Percentiles rank a stretch among this genome's conserved stretches.
Evolutionary conservation across 2,113 vertebrate genomes (phyloP).

Genomic region (Mirza zaza): DNA sequence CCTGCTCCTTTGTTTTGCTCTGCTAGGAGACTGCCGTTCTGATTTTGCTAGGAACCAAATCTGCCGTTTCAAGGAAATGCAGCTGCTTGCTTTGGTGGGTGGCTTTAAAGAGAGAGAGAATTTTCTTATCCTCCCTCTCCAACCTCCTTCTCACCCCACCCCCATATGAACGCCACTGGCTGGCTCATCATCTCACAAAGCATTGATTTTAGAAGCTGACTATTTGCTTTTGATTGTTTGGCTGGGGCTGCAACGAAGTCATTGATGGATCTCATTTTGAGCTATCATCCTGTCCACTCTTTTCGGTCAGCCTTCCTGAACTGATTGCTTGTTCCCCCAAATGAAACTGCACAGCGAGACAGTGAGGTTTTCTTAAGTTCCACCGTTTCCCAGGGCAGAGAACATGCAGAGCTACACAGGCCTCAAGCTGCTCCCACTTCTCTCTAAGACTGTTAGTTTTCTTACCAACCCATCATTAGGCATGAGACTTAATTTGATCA

Average conservation of each 20-base stretch:
- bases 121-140: conserved; percentile 43
- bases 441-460: conserved; percentile 45
- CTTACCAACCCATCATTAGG: conserved; percentile 69
- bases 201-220: conserved; percentile 73
- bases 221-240: conserved; percentile 75
- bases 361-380: conserved; percentile 34
- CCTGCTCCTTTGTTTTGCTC: conserved; percentile 73
- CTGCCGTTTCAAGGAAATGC: conserved; percentile 71
- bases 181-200: conserved; percentile 63
- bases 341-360: conserved; percentile 60
- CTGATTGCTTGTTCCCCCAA: conserved; percentile 54
- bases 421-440: conserved; percentile 32
- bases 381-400: conserved; percentile 28
- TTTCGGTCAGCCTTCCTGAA: conserved; percentile 66
- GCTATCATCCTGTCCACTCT: conserved; percentile 64
- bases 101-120: conserved; percentile 13
- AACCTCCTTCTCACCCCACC: conserved; percentile 2
- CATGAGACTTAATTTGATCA: conserved; percentile 78
- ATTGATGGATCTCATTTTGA: conserved; percentile 73
- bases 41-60: conserved; percentile 63
- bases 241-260: conserved; percentile 58
- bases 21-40: conserved; percentile 57
- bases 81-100: conserved; percentile 68
- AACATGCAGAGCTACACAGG: neutral
- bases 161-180: conserved; percentile 39